Percentiles rank a stretch among this genome's conserved stretches.
phyloP scores from a whole-genome alignment of 37 sponge, comb jelly and placozoan species.

The Tethya wilhelma region DNA sequence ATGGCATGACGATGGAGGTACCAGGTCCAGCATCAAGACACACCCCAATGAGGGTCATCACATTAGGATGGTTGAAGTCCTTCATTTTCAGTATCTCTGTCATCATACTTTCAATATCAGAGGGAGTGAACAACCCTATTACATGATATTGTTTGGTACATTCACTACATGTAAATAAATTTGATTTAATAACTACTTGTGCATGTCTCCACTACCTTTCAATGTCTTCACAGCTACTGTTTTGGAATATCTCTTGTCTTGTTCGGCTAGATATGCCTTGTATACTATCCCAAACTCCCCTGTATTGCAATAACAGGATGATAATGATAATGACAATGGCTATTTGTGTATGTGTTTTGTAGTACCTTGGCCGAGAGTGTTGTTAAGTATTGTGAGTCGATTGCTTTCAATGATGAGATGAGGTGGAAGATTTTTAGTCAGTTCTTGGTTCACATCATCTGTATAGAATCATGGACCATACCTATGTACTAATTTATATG shows the following conservation, averaged over 20 bases:
- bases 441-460: no score
- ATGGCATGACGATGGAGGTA: slow-evolving; percentile 36
- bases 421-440: slow-evolving; percentile 1
- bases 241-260: not conserved
- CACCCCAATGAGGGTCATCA: slow-evolving; percentile 52
- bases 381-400: slow-evolving; percentile 18
- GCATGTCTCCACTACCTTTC: slow-evolving; percentile 30
- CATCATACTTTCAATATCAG: slow-evolving; percentile 22
- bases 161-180: not conserved
- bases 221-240: slow-evolving; percentile 59
- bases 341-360: not conserved
- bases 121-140: no score
- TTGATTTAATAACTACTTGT: not conserved
- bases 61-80: slow-evolving; percentile 36
- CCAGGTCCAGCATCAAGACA: slow-evolving; percentile 17
- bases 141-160: no score
- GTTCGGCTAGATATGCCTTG: slow-evolving; percentile 23
- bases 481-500: no score
- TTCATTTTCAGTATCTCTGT: slow-evolving; percentile 42
- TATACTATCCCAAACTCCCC: slow-evolving; percentile 67
- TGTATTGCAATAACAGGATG: not conserved
- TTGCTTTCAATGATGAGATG: slow-evolving; percentile 22
- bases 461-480: no score
- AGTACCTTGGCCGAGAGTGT: slow-evolving; percentile 46
- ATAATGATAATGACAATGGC: not conserved